Percentiles rank a stretch among this genome's conserved stretches.
phyloP scores from a whole-genome alignment of 2,113 vertebrate genomes.

The Chaetops frenatus region DNA sequence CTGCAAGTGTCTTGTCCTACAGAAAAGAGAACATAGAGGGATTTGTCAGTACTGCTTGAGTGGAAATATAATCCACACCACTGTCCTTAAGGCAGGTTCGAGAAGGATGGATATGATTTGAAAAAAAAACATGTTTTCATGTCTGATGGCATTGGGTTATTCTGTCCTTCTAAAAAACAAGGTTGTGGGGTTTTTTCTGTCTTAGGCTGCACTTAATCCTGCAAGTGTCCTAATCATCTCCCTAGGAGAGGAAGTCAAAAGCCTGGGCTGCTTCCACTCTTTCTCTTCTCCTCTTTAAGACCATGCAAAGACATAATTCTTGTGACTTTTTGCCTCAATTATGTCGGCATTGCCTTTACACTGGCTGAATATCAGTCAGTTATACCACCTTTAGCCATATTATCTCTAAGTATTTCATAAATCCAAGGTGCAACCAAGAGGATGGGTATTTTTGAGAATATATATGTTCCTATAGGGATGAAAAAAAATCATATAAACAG shows the following conservation, averaged over 20 bases:
- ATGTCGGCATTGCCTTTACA: neutral
- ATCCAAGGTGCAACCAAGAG: neutral
- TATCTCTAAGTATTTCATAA: neutral
- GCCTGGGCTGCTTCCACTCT: neutral
- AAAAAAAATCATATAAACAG: neutral
- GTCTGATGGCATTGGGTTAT: neutral
- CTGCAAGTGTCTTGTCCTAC: neutral
- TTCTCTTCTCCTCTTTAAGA: neutral
- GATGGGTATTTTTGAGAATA: neutral
- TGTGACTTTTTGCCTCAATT: neutral
- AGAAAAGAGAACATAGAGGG: neutral
- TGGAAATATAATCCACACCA: neutral
- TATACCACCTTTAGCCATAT: neutral
- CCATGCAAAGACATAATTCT: neutral
- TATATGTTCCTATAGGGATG: neutral
- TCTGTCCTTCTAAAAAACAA: neutral
- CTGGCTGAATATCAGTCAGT: neutral
- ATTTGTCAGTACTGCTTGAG: neutral
- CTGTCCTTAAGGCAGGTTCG: neutral
- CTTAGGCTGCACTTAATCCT: neutral
- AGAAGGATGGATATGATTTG: neutral
- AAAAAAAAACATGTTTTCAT: neutral
- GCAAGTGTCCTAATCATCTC: neutral
- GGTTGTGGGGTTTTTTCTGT: neutral
- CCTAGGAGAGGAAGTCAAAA: neutral